Percentiles rank a stretch among this genome's conserved stretches.
Conservation (phyloP, 2,113 vertebrate species). For the Hydrochoerus hydrochaeris region DNA sequence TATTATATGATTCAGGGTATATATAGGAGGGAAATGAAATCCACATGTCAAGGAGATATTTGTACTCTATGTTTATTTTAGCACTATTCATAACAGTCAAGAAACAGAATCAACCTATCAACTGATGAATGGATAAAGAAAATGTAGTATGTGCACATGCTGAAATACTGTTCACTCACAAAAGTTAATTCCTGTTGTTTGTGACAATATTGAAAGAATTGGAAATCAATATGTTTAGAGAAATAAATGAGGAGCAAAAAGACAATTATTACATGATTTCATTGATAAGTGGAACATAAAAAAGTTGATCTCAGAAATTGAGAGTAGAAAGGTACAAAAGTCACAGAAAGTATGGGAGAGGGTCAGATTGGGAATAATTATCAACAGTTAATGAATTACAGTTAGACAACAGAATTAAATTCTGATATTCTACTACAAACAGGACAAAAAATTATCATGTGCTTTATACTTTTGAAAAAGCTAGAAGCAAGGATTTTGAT, state of each 20-base stretch:
- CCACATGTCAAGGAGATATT: too few relatives aligned
- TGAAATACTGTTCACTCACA: neutral
- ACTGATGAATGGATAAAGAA: neutral
- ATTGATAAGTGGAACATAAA: neutral
- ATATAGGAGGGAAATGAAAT: neutral
- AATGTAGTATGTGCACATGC: neutral
- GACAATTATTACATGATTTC: neutral
- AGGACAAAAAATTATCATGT: neutral
- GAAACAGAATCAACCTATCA: neutral
- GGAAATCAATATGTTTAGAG: neutral
- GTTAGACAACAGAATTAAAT: neutral
- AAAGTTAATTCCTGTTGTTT: too few relatives aligned
- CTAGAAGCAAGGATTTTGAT: neutral
- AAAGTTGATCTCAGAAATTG: neutral
- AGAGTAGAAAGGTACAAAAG: neutral
- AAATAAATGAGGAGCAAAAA: neutral
- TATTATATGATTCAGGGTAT: neutral
- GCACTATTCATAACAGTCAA: neutral
- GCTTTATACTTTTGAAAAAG: neutral
- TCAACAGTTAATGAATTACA: neutral
- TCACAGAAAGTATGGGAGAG: too few relatives aligned
- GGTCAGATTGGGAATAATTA: neutral
- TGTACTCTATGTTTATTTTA: neutral
- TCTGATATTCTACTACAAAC: neutral
- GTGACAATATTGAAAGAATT: neutral